A percentile compares a stretch with the other conserved stretches of the same genome.
Evolutionary conservation across 2,797 vertebrate genomes (phyloP).

Genomic region (Glossophaga mutica): DNA sequence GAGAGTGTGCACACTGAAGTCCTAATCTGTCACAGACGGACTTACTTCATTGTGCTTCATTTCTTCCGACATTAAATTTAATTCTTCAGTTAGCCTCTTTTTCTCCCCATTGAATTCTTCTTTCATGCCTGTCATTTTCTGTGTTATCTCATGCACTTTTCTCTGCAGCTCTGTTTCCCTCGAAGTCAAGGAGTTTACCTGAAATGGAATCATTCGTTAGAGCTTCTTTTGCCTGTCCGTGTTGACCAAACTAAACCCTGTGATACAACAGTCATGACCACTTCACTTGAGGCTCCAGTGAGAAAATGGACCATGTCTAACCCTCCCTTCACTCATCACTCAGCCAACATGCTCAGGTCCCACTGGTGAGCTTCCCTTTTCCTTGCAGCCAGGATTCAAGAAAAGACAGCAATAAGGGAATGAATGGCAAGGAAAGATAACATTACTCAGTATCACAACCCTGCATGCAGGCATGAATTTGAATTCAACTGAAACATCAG

Average conservation of each 20-base stretch:
- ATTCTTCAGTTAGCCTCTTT: conserved; percentile 72
- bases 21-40: not conserved
- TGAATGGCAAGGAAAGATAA: not conserved
- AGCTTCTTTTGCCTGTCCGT: not conserved
- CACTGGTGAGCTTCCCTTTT: not conserved
- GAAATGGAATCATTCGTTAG: conserved; percentile 53
- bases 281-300: not conserved
- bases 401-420: not conserved
- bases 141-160: conserved; percentile 66
- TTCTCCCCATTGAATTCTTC: conserved; percentile 74
- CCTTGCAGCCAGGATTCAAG: not conserved
- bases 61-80: conserved; percentile 66
- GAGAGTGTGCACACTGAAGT: not conserved
- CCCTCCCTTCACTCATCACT: not conserved
- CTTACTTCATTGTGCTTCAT: conserved; percentile 76
- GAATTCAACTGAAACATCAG: not conserved
- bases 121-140: conserved; percentile 58
- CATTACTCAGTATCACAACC: not conserved
- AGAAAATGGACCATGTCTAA: not conserved
- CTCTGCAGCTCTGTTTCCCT: conserved; percentile 69
- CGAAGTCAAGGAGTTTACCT: conserved; percentile 78
- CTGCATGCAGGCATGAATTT: not conserved
- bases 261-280: not conserved
- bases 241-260: not conserved
- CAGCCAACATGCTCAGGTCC: not conserved